These are phyloP conservation scores for Malacosoma neustria DNA, from an alignment of 2,888 invertebrate species.

Conservation along the genomic window DNA sequence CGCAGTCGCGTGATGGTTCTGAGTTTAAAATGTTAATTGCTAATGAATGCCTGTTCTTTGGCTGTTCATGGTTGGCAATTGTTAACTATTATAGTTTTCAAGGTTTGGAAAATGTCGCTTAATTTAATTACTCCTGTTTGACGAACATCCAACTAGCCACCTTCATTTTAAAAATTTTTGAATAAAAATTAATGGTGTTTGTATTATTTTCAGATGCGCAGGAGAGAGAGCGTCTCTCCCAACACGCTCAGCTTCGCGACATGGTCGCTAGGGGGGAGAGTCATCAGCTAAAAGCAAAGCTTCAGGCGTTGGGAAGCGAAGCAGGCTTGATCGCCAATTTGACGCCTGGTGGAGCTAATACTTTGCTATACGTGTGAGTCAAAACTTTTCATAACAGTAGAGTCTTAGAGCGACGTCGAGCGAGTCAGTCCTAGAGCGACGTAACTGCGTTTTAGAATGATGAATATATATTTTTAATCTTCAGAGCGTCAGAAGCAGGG, in stretches of 20 bases:
- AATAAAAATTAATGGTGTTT: too few species aligned
- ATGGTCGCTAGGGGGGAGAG: slow-evolving; percentile 85
- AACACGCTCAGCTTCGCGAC: slow-evolving; percentile 85
- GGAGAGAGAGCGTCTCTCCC: slow-evolving; percentile 83
- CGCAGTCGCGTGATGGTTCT: too few species aligned
- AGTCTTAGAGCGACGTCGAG: not conserved
- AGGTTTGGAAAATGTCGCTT: too few species aligned
- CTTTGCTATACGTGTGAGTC: slow-evolving; percentile 88
- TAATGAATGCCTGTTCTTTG: too few species aligned
- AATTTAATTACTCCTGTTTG: too few species aligned
- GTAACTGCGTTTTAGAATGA: not conserved
- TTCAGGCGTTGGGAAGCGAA: slow-evolving; percentile 78
- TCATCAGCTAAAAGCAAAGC: slow-evolving; percentile 76
- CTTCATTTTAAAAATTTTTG: too few species aligned
- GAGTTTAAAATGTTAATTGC: too few species aligned
- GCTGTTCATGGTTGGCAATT: too few species aligned
- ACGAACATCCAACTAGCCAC: too few species aligned
- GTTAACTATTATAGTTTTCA: too few species aligned
- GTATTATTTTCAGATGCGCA: slow-evolving; percentile 76
- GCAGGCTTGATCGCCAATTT: slow-evolving; percentile 87
- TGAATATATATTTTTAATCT: slow-evolving; percentile 2
- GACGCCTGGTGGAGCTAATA: slow-evolving; percentile 91
- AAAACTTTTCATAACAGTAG: not conserved
- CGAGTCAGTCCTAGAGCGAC: too few species aligned
- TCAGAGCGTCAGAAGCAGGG: slow-evolving; percentile 90